Evolutionary conservation across 2,888 invertebrate genomes (phyloP).

Genomic region (Cyclophora punctaria): DNA sequence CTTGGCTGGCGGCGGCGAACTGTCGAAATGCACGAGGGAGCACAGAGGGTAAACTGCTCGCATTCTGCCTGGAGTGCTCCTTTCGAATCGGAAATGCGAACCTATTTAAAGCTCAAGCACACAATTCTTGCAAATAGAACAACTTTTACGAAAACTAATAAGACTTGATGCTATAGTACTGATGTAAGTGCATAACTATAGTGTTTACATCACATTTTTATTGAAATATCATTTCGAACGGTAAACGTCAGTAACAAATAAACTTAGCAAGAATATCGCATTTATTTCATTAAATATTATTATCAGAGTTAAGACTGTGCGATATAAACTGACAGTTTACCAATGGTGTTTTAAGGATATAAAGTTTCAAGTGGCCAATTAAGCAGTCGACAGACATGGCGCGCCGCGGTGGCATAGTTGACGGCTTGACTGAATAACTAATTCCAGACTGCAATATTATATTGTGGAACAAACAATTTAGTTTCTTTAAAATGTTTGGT

Average conservation of each 20-base stretch:
- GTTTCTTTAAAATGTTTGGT: too few relatives aligned
- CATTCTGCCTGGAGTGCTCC: constrained; percentile 47
- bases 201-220: too few relatives aligned
- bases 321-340: too few relatives aligned
- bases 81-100: constrained; percentile 46
- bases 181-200: too few relatives aligned
- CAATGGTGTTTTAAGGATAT: constrained; percentile 30
- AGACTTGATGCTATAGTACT: too few relatives aligned
- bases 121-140: constrained; percentile 13
- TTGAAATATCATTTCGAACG: too few relatives aligned
- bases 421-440: constrained; percentile 34
- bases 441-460: constrained; percentile 23
- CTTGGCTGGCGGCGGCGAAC: constrained; percentile 54
- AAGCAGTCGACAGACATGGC: constrained; percentile 24
- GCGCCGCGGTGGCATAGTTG: constrained; percentile 17
- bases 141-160: too few relatives aligned
- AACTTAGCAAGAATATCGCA: too few relatives aligned
- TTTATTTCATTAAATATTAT: too few relatives aligned
- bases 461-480: neutral
- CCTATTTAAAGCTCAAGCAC: constrained; percentile 42
- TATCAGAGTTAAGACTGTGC: too few relatives aligned
- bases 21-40: constrained; percentile 59
- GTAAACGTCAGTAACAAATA: too few relatives aligned
- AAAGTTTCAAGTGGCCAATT: constrained; percentile 40
- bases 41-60: constrained; percentile 56